phyloP scores from a whole-genome alignment of 2,888 invertebrate genomes.

The Euproctis similis region DNA sequence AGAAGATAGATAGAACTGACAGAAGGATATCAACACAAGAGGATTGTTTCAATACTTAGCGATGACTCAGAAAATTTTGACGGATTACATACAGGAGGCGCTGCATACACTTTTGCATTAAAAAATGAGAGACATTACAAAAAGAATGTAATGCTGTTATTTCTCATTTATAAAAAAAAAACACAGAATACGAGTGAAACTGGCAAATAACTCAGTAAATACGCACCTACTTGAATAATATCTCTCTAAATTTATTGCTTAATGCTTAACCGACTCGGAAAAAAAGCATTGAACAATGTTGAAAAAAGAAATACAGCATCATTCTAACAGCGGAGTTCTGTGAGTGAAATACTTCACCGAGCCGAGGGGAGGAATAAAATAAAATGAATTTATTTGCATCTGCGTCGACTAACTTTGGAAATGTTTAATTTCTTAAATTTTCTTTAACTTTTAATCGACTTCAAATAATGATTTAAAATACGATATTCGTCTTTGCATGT shows the following conservation, averaged over 20 bases:
- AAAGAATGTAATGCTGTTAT: too few relatives aligned
- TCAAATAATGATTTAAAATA: too few relatives aligned
- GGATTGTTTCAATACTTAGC: too few relatives aligned
- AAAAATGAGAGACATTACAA: too few relatives aligned
- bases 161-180: too few relatives aligned
- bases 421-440: constrained; percentile 45
- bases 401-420: constrained; percentile 32
- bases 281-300: constrained; percentile 38
- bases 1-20: too few relatives aligned
- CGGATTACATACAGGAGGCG: too few relatives aligned
- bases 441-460: too few relatives aligned
- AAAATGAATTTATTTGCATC: constrained; percentile 47
- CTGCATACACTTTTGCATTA: too few relatives aligned
- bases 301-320: constrained; percentile 49
- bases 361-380: constrained; percentile 33
- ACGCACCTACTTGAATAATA: constrained; percentile 44
- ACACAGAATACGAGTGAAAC: constrained; percentile 19
- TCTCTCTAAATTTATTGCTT: constrained; percentile 59
- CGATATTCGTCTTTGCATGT: too few relatives aligned
- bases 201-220: constrained; percentile 55
- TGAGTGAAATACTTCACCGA: constrained; percentile 57
- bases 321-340: constrained; percentile 41
- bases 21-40: too few relatives aligned
- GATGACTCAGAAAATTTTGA: too few relatives aligned
- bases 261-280: constrained; percentile 48